Conservation (phyloP, 2,888 invertebrate genomes). For the Hypena proboscidalis region DNA sequence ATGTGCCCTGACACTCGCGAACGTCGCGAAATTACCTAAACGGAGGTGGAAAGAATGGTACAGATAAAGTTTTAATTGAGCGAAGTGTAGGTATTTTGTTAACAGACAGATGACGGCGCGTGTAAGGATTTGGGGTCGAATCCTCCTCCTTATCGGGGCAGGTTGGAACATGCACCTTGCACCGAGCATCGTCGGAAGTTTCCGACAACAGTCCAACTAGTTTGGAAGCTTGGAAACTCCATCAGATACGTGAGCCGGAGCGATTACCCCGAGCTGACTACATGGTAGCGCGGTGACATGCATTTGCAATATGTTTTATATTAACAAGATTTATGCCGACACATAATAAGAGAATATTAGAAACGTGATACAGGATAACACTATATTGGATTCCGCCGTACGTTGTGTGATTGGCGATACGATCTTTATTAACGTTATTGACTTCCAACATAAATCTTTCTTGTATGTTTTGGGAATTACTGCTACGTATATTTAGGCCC, state of each 20-base stretch:
- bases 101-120: constrained; percentile 52
- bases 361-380: not conserved
- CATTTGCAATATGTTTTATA: constrained; percentile 47
- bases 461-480: too few species aligned
- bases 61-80: constrained; percentile 70
- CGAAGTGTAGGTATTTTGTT: constrained; percentile 56
- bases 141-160: constrained; percentile 74
- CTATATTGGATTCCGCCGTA: not conserved
- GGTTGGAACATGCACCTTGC: constrained; percentile 75
- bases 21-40: constrained; percentile 11
- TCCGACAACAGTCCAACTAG: constrained; percentile 79
- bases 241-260: constrained; percentile 79
- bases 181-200: constrained; percentile 71
- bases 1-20: constrained; percentile 17
- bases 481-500: too few species aligned
- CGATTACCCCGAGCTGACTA: constrained; percentile 67
- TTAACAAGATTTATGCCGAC: constrained; percentile 17
- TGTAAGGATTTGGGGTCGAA: constrained; percentile 74
- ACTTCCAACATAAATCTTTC: not conserved
- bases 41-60: constrained; percentile 33
- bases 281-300: constrained; percentile 43
- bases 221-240: constrained; percentile 81
- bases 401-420: not conserved
- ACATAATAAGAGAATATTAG: constrained; percentile 4
- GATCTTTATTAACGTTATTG: not conserved